Evolutionary conservation across 2,113 vertebrate genomes (phyloP).

Genomic region (Montifringilla adamsi): DNA sequence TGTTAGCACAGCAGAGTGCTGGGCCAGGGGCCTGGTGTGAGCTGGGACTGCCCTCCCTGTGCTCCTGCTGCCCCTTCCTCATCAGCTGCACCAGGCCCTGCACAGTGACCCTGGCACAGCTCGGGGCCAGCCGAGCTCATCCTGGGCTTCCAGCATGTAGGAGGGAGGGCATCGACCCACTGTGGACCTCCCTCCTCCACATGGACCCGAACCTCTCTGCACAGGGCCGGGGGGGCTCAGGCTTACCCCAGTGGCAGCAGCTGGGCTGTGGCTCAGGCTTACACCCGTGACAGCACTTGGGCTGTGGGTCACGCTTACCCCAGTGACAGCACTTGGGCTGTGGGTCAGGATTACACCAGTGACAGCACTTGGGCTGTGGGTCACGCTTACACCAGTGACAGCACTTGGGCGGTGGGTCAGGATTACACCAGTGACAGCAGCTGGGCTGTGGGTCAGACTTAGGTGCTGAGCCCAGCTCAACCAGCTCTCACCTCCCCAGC

Average conservation of each 20-base stretch:
- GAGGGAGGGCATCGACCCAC: fast-evolving
- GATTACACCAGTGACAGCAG: too few relatives aligned
- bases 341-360: neutral
- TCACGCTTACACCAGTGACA: too few relatives aligned
- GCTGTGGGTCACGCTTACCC: neutral
- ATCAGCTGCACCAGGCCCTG: neutral
- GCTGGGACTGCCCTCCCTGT: neutral
- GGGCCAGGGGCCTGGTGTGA: neutral
- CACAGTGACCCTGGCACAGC: neutral
- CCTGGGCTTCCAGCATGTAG: fast-evolving
- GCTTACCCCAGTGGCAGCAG: neutral
- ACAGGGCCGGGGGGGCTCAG: neutral
- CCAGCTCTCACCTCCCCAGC: neutral
- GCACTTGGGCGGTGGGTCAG: neutral
- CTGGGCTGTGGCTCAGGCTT: too few relatives aligned
- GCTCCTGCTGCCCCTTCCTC: neutral
- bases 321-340: neutral
- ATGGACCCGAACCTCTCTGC: neutral
- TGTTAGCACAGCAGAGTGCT: neutral
- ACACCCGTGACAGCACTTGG: neutral
- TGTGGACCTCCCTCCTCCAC: fast-evolving
- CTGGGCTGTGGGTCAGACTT: neutral
- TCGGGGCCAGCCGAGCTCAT: neutral
- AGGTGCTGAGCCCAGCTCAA: neutral
- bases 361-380: neutral